phyloP scores from a whole-genome alignment of 2,113 vertebrate genomes.

The Andinoacara biseriatus region DNA sequence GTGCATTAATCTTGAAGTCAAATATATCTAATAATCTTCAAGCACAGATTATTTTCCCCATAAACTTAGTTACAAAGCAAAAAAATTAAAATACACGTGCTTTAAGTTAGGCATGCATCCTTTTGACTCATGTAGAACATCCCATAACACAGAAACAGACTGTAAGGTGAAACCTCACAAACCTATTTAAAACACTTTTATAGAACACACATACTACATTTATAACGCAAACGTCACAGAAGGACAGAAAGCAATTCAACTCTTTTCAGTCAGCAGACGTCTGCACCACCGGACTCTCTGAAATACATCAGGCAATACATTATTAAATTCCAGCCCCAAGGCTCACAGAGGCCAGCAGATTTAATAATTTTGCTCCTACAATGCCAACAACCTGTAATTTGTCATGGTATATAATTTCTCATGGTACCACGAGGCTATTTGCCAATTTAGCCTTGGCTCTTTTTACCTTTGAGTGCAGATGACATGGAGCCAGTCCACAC shows the following conservation, averaged over 20 bases:
- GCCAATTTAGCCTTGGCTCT: neutral
- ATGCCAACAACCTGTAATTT: constrained; percentile 13
- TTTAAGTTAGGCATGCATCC: neutral
- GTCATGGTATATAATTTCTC: neutral
- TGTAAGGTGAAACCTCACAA: neutral
- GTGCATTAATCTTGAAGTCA: neutral
- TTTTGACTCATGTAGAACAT: neutral
- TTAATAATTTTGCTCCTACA: neutral
- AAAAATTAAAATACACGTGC: neutral
- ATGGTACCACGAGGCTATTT: neutral
- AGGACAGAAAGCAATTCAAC: constrained; percentile 8
- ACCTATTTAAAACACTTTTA: neutral
- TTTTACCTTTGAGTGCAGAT: constrained; percentile 4
- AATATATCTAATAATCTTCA: neutral
- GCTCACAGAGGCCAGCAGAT: constrained; percentile 11
- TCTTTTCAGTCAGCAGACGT: neutral
- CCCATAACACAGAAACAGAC: neutral
- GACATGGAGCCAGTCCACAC: neutral
- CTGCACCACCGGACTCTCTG: neutral
- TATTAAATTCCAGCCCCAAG: constrained; percentile 26
- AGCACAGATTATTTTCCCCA: too few relatives aligned
- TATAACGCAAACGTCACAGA: constrained; percentile 8
- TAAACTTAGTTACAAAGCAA: neutral
- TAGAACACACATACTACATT: neutral
- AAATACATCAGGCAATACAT: constrained; percentile 19